Evolutionary conservation across 2,113 vertebrate species (phyloP), one percentile per base, ranked within the genome.

Genomic region (Thunnus maccoyii): DNA sequence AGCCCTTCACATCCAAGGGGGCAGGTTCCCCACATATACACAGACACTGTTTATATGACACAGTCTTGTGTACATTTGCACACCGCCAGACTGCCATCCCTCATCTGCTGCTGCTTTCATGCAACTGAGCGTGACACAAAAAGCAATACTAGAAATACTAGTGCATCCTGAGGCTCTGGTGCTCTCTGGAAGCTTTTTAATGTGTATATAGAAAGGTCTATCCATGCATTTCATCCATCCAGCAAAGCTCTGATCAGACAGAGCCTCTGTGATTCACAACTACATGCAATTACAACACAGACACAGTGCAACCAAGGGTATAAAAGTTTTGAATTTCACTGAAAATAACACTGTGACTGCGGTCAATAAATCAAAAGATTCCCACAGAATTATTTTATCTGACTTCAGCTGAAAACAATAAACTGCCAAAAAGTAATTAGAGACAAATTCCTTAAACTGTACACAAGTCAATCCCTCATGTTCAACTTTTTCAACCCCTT

Each of bases 11-110:
- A 71, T 92, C 78, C 61, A 36, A 80, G 70, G 61, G 61, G 64
- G 47, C 55, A 56, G 71, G 64, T 78, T 84, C 77, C 32, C 86
- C 30, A 5, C 55, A 75, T 20, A 47, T 41, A 89, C 58, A 90
- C 83, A 80, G 4, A 27, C 67, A 50, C 70, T 89, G 84, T 90
- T 94, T 91, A 78, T 47, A 50, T 61, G 67, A 84, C 86, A 70
- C 48, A 63, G 76, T 47, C 75, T 51, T 89, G 88, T 89, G 84
- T 86, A 86, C 85, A 76, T 81, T 89, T 17, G 57, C 78, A 65
- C 56, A 48, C 44, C 15, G 41, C 54, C 22, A 4, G 47, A 17
- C 57, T 61, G 62, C 22, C 15, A 1, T n/a, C 25, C n/a, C 36
- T 44, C 55, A 11, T 60, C 32, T 46, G 64, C 10, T n/a, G 51